These are phyloP conservation scores for Galerucella nymphaeae DNA, from an alignment of 2,888 invertebrate genomes.

Conservation along the genomic window DNA sequence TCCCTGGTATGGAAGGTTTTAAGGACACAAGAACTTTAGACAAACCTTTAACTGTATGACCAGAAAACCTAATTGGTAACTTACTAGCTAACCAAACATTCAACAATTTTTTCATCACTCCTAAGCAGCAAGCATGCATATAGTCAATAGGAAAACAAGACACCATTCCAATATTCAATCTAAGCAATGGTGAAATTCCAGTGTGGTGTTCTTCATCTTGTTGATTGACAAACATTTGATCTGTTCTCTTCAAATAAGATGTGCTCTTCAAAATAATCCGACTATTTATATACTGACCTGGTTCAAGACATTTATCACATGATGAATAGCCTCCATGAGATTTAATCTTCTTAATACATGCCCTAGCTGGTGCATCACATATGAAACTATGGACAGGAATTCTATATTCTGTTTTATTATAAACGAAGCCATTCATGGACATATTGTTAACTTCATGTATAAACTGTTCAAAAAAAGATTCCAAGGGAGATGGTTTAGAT, in stretches of 20 bases:
- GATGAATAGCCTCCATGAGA: too few relatives aligned
- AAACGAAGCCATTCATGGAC: too few relatives aligned
- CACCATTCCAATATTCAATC: constrained; percentile 27
- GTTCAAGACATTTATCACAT: too few relatives aligned
- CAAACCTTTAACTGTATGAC: constrained; percentile 14
- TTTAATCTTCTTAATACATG: too few relatives aligned
- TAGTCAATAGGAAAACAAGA: constrained; percentile 34
- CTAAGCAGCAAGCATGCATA: constrained; percentile 33
- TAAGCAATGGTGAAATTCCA: constrained; percentile 26
- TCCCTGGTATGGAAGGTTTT: constrained; percentile 27
- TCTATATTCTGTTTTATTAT: too few relatives aligned
- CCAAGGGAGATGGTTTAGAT: too few relatives aligned
- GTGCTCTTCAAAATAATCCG: too few relatives aligned
- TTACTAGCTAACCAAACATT: constrained; percentile 27
- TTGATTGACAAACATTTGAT: constrained; percentile 32
- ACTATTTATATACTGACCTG: too few relatives aligned
- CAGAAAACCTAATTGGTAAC: constrained; percentile 21
- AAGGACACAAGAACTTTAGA: constrained; percentile 13
- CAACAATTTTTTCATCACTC: constrained; percentile 33
- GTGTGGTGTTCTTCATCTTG: constrained; percentile 36
- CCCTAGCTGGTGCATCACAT: too few relatives aligned
- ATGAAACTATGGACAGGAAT: too few relatives aligned
- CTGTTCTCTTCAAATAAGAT: constrained; percentile 22
- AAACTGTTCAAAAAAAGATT: too few relatives aligned
- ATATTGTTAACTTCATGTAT: too few relatives aligned